Base-by-base conservation (phyloP, 1,140 invertebrate genomes). In the Conus ventricosus region DNA sequence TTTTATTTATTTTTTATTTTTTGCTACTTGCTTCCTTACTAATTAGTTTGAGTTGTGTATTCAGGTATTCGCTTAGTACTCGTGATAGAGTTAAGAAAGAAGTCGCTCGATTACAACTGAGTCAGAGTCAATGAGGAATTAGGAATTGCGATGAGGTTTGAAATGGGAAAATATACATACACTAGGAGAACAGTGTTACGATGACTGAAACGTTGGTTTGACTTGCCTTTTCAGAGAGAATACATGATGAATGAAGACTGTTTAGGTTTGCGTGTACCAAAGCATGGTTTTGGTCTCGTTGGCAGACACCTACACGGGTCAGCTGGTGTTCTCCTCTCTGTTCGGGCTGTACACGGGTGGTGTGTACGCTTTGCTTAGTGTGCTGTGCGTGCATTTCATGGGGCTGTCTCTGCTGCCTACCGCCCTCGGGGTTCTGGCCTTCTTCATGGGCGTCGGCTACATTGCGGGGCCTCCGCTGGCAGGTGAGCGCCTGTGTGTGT, bases 311-410 rank as follows among this genome's bases (percentile, higher is more conserved):
- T 88, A 88, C 63, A 54, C 25, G 10, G 76, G 76, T 53, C 87
- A 88, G 87, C n/a, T 88, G 80, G 67, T 67, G n/a, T 88, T 82
- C 78, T 57, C 76, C 1, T 80, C 80, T 15, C 25, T 82, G 60
- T 88, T 82, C 60, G 87, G 87, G 11, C n/a, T 88, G 87, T 82
- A 88, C 80, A 88, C 76, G 39, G 87, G 87, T 23, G 87, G 87
- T 51, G 55, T 39, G 76, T 82, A 88, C 63, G 60, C 87, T 11
- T 55, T 88, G 51, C 39, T 83, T 23, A 67, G 7, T 27, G 53
- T 81, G 23, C 17, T 88, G 60, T 67, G 53, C 23, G 80, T 88
- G 23, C 51, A 83, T 3, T 67, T 88, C 11, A 57, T 83, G 55
- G 87, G 80, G 11, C 5, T 88, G 10, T 13, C 25, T 10, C 57